Conservation (phyloP, 2,888 invertebrate species). For the Galerucella calmariensis region DNA sequence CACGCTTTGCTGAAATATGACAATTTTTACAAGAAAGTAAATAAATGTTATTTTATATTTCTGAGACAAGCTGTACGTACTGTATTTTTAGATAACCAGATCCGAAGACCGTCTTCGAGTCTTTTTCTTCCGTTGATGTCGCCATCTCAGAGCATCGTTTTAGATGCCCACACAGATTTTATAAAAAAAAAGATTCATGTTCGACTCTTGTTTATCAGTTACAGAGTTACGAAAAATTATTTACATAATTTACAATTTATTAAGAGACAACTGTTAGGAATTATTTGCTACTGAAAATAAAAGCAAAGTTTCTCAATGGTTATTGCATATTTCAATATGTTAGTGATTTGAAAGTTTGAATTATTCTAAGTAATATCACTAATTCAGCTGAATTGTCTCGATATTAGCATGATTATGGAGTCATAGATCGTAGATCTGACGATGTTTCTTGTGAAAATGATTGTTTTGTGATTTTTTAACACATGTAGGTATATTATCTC, state of each 20-base stretch:
- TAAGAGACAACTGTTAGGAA: neutral
- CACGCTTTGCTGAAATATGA: too few species aligned
- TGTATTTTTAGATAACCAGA: neutral
- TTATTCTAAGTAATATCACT: too few species aligned
- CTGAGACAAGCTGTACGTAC: neutral
- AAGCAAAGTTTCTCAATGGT: neutral
- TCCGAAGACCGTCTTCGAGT: conserved; percentile 9
- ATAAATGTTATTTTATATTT: neutral
- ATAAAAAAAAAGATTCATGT: conserved; percentile 3
- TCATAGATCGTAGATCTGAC: too few species aligned
- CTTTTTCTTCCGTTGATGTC: conserved; percentile 19
- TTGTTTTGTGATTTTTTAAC: too few species aligned
- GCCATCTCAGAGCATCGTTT: conserved; percentile 19
- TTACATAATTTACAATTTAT: neutral
- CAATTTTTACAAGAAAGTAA: too few species aligned
- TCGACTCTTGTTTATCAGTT: conserved; percentile 6
- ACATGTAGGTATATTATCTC: too few species aligned
- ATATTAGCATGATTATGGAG: too few species aligned
- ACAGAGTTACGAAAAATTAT: neutral
- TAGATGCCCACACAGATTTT: conserved; percentile 22
- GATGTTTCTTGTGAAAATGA: too few species aligned
- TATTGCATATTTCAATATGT: too few species aligned
- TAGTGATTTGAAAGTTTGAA: too few species aligned
- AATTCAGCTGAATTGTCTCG: too few species aligned
- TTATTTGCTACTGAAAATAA: neutral